A percentile compares a stretch with the other conserved stretches of the same genome.
Conservation (phyloP, 2,888 invertebrate genomes). For the Byasa hedistus region DNA sequence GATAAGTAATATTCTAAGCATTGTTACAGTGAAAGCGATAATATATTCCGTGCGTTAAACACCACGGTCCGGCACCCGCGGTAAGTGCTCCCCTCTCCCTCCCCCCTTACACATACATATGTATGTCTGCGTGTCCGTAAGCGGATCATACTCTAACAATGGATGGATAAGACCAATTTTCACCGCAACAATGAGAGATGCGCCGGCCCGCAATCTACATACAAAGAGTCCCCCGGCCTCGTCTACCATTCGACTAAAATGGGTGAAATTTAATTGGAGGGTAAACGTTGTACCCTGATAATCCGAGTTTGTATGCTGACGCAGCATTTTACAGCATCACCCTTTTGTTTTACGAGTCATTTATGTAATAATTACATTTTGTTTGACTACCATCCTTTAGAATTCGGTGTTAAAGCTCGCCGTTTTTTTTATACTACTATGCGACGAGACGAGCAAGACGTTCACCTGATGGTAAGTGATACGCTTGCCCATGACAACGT, state of each 20-base stretch:
- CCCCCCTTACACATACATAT: constrained; percentile 10
- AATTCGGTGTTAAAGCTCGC: too few species aligned
- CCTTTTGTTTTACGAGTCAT: constrained; percentile 8
- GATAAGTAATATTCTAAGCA: constrained; percentile 6
- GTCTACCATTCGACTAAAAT: constrained; percentile 5
- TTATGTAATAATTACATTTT: constrained; percentile 12
- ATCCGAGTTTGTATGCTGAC: constrained; percentile 9
- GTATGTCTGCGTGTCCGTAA: constrained; percentile 9
- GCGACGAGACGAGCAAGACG: too few species aligned
- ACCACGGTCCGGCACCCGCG: constrained; percentile 25
- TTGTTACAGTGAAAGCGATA: constrained; percentile 28
- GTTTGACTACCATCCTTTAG: too few species aligned
- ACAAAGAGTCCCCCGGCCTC: constrained; percentile 18
- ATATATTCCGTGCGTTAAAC: constrained; percentile 9
- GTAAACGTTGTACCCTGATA: constrained; percentile 9
- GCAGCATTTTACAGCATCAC: neutral
- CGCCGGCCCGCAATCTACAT: constrained; percentile 22
- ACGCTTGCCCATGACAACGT: too few species aligned
- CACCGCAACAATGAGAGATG: constrained; percentile 22
- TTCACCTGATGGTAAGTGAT: too few species aligned
- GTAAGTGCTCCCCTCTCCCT: neutral
- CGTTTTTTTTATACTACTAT: too few species aligned
- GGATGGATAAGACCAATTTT: constrained; percentile 29
- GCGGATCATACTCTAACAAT: constrained; percentile 27
- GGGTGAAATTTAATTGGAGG: constrained; percentile 25